A percentile compares a stretch with the other conserved stretches of the same genome.
Conservation (phyloP, 92 coral and sea anemone genomes). For the Montipora capitata region DNA sequence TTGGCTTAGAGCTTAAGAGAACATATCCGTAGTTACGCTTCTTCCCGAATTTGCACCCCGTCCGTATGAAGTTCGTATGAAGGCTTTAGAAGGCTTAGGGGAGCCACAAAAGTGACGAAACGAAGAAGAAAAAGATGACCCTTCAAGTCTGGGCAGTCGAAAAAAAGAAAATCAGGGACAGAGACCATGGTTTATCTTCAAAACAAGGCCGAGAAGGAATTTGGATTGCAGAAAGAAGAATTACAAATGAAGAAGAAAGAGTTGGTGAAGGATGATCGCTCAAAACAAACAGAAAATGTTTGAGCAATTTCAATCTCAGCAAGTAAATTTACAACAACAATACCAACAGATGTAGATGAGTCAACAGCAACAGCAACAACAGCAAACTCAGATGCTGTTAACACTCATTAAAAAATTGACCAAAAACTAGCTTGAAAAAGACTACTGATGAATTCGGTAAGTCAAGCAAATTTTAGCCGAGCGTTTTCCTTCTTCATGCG, state of each 20-base stretch:
- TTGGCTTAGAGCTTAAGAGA: too few species aligned
- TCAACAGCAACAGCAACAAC: not conserved
- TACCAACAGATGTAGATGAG: not conserved
- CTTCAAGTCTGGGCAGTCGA: constrained; percentile 3
- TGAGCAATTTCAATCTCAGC: constrained; percentile 61
- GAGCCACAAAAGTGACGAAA: constrained; percentile 42
- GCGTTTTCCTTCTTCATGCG: not conserved
- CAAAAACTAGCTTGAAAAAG: constrained; percentile 3
- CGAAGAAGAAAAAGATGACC: constrained; percentile 31
- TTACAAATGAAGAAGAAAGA: constrained; percentile 55
- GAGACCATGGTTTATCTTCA: constrained; percentile 52
- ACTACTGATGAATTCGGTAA: not conserved
- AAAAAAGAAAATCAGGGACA: constrained; percentile 28
- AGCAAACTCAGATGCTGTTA: constrained; percentile 4
- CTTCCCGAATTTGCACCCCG: too few species aligned
- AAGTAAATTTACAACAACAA: constrained; percentile 52
- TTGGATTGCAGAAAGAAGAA: constrained; percentile 64
- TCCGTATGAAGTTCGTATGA: constrained; percentile 66
- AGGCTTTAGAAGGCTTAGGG: constrained; percentile 51
- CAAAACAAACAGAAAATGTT: constrained; percentile 36
- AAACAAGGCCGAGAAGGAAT: constrained; percentile 66
- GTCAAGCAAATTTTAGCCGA: constrained; percentile 3
- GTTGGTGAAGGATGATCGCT: constrained; percentile 6
- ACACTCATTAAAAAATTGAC: not conserved
- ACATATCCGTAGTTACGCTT: too few species aligned